Evolutionary conservation across 2,113 vertebrate species (phyloP), one percentile per base, ranked within the genome.

Genomic region (Cyphomyrus discorhynchus): DNA sequence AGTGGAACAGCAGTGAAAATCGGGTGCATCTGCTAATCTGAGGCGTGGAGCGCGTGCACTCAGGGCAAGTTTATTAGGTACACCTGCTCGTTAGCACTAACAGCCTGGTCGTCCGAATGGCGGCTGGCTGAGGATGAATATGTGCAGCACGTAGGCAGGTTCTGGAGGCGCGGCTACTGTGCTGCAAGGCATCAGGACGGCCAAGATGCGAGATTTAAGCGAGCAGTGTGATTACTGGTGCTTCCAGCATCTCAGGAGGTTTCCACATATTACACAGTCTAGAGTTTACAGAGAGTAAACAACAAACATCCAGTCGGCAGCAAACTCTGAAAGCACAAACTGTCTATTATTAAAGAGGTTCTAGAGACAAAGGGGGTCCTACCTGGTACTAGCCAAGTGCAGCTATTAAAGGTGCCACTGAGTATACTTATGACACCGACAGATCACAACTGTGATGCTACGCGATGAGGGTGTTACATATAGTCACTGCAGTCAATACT

Each of bases 11-110:
- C 91, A 91, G 88, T 91, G 92, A 91, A 90, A 87, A 62, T 88
- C n/a, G 56, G 88, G 92, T 90, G 90, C 89, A 89, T 91, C 85
- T 70, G 90, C 90, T 92, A 91, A 92, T 91, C 90, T 89, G 88
- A n/a, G n/a, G 58, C 46, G 19, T 31, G 17, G 66, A 42, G 35
- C 6, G 2, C 27, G 42, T 70, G 62, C n/a, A 70, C 62, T 70
- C 62, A 9, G 27, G 62, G 62, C 10, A 13, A 47, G 21, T 49
- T 46, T 47, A 58, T 70, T 31, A 80, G 31, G 83, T 66, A 53
- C 27, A 31, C 21, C 6, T 77, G 58, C 35, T 80, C 13, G 15
- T 80, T 80, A 80, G 62, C 62, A 31, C 62, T 4, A 70, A 31
- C 62, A 13, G 62, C 62, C 62, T 0, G 62, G n/a, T 31, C 3